Evolutionary conservation across 2,888 invertebrate genomes (phyloP), one percentile per base, ranked within the genome.

Genomic region (Belgica antarctica): DNA sequence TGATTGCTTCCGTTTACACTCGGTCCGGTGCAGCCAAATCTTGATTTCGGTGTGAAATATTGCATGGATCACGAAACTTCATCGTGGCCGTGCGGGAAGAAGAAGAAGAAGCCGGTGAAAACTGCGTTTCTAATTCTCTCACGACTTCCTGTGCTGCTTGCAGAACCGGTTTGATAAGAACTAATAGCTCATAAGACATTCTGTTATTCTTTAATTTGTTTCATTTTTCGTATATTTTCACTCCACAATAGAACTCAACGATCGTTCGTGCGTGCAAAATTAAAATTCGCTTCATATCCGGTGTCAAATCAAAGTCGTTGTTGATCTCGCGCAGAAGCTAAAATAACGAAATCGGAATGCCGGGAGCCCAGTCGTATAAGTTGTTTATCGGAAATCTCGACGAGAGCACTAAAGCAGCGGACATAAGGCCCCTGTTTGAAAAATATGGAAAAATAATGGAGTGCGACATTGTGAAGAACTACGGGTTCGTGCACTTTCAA

Each of bases 401-500:
- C 82, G 94, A 94, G 83, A 92, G 92, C 82, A 93, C 94, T 73
- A 88, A 90, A 76, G 88, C 89, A 83, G 85, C 88, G 80, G 88
- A 90, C 84, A 85, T 97, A 83, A 89, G 92, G 83, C 89, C 93
- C 81, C 84, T 97, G 75, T 98, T 98, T 85, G 94, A 94, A 83
- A 94, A 94, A 80, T 95, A 92, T 89, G 97, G 97, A 81, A 90
- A 90, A 82, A 96, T 98, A 78, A 90, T 94, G 78, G 97, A 98
- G 84, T 96, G 96, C 84, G 96, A 96, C 84, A 92, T 98, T 79
- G 92, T 96, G 77, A 94, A 95, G 84, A 96, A 96, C 84, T 97
- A 94, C 88, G 97, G 96, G 77, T 97, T 97, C 86, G 96, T 98
- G 82, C 96, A 96, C 83, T 96, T 94, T 94, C 93, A 93, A 84